A percentile compares a stretch with the other conserved stretches of the same genome.
These are phyloP conservation scores for Apaloderma vittatum DNA, from an alignment of 2,113 vertebrate genomes.

Conservation along the genomic window DNA sequence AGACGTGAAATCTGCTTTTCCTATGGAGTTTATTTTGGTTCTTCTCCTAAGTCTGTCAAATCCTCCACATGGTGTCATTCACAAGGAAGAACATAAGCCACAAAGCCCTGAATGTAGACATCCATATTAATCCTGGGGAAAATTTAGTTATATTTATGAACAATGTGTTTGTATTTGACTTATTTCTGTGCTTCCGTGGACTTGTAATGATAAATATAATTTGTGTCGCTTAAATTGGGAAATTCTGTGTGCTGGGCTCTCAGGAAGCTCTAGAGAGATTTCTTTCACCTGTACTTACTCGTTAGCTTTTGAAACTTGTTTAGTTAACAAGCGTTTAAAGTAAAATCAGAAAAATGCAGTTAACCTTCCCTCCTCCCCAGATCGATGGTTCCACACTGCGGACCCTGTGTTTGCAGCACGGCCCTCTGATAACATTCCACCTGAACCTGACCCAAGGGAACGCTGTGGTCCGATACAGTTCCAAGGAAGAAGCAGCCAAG, in stretches of 20 bases:
- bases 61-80: neutral
- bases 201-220: neutral
- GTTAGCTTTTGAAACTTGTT: neutral
- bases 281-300: neutral
- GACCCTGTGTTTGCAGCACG: conserved; percentile 97
- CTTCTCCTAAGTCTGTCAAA: neutral
- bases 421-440: conserved; percentile 98
- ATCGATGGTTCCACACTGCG: conserved; percentile 98
- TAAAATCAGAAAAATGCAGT: neutral
- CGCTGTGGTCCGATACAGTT: conserved; percentile 98
- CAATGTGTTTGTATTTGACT: neutral
- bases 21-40: neutral
- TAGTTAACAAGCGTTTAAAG: neutral
- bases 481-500: conserved; percentile 97
- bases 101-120: neutral
- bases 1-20: neutral
- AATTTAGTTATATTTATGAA: neutral
- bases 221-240: neutral
- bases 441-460: conserved; percentile 99
- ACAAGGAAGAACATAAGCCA: neutral
- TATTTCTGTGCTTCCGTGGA: neutral
- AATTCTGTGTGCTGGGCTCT: neutral
- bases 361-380: conserved; percentile 64
- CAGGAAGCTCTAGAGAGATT: neutral
- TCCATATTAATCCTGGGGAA: neutral